A percentile compares a stretch with the other conserved stretches of the same genome.
Conservation (phyloP, 37 sponge, comb jelly and placozoan genomes). For the Diacarnus erythraeanus region DNA sequence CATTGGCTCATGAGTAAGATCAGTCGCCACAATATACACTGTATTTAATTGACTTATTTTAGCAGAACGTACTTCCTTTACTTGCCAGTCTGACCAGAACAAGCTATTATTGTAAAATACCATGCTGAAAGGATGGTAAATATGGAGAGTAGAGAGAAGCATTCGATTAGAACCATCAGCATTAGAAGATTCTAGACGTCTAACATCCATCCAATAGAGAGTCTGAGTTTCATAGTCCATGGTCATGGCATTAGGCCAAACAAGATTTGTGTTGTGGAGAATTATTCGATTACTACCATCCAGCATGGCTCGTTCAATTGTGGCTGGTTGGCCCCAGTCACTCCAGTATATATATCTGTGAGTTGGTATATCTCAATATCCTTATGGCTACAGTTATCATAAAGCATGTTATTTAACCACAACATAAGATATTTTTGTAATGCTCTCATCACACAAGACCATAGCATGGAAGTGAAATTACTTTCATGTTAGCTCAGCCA, state of each 20-base stretch:
- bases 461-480: no score
- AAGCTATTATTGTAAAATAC: slow-evolving; percentile 40
- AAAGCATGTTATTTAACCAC: no score
- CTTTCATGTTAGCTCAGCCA: no score
- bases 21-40: not conserved
- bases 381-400: no score
- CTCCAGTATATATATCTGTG: slow-evolving; percentile 66
- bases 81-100: slow-evolving; percentile 66
- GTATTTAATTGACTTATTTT: not conserved
- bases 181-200: slow-evolving; percentile 42
- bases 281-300: slow-evolving; percentile 31
- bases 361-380: no score
- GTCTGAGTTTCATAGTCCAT: slow-evolving; percentile 54
- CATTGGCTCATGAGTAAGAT: slow-evolving; percentile 3
- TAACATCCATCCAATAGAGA: slow-evolving; percentile 79
- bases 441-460: no score
- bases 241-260: slow-evolving; percentile 64
- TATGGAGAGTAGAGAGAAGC: slow-evolving; percentile 4
- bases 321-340: slow-evolving; percentile 62
- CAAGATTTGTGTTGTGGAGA: slow-evolving; percentile 29
- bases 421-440: no score
- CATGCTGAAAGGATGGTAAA: slow-evolving; percentile 48
- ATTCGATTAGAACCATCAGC: slow-evolving; percentile 45
- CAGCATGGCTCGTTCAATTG: slow-evolving; percentile 54
- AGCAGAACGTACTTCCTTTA: slow-evolving; percentile 20